Evolutionary conservation across 2,888 invertebrate genomes (phyloP).

Genomic region (Eupithecia abbreviata): DNA sequence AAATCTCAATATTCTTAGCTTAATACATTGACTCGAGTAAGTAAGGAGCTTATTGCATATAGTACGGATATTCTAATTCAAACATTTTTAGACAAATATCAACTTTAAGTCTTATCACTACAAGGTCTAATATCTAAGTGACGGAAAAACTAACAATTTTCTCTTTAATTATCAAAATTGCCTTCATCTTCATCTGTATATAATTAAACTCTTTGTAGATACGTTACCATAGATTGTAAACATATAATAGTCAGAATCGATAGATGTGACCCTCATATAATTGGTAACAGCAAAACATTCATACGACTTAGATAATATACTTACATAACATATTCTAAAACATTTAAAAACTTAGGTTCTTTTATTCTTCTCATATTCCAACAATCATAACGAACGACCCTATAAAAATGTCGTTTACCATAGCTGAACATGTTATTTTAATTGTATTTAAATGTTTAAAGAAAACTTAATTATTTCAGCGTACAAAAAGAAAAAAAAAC

Average conservation of each 20-base stretch:
- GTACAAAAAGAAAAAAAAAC: conserved; percentile 47
- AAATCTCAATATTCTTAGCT: conserved; percentile 21
- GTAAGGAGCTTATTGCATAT: conserved; percentile 28
- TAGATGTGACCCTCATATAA: conserved; percentile 11
- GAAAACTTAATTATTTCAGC: conserved; percentile 47
- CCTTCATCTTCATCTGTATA: background rate
- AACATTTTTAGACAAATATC: background rate
- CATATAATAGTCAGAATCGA: background rate
- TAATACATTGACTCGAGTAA: conserved; percentile 31
- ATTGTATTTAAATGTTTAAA: conserved; percentile 42
- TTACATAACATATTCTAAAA: conserved; percentile 30
- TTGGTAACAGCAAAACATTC: conserved; percentile 13
- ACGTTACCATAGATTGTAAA: background rate
- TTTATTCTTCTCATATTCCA: background rate
- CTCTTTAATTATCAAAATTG: background rate
- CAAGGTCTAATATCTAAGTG: background rate
- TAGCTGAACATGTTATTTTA: background rate
- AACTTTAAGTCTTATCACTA: background rate
- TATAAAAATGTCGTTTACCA: background rate
- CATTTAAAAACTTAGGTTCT: conserved; percentile 18
- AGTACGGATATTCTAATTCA: conserved; percentile 6
- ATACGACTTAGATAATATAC: conserved; percentile 23
- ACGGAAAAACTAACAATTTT: background rate
- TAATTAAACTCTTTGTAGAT: background rate
- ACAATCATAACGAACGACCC: background rate